phyloP scores from a whole-genome alignment of 2,797 vertebrate species.

The Anabas testudineus region DNA sequence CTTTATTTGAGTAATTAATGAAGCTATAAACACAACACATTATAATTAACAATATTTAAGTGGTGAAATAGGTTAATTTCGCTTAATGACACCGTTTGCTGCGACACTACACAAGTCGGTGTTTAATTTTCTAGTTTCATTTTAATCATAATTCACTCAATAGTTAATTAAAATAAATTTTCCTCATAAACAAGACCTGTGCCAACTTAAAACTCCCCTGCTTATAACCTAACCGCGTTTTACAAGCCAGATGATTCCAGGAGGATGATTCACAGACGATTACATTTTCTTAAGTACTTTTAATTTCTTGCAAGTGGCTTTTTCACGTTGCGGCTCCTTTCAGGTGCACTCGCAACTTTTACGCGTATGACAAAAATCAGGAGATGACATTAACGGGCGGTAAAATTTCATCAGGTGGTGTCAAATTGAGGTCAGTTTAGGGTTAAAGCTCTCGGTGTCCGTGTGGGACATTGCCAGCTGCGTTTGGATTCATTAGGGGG shows the following conservation, averaged over 20 bases:
- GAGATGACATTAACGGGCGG: conserved; percentile 95
- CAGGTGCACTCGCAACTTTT: conserved; percentile 47
- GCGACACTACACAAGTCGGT: conserved; percentile 45
- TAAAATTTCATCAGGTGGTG: conserved; percentile 98
- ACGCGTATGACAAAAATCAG: conserved; percentile 79
- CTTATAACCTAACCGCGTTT: conserved; percentile 57
- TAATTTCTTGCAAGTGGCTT: conserved; percentile 46
- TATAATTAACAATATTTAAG: conserved; percentile 48
- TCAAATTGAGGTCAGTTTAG: conserved; percentile 99
- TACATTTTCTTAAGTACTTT: conserved; percentile 46
- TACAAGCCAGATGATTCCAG: conserved; percentile 45
- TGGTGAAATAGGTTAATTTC: conserved; percentile 39
- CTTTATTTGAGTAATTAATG: conserved; percentile 68
- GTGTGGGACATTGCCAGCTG: conserved; percentile 97
- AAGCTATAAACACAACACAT: conserved; percentile 38
- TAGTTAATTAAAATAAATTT: conserved; percentile 73
- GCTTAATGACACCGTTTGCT: conserved; percentile 34
- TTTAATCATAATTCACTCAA: conserved; percentile 63
- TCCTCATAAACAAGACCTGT: conserved; percentile 66
- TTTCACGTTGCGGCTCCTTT: conserved; percentile 32
- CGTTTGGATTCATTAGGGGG: conserved; percentile 94
- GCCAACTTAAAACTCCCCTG: conserved; percentile 60
- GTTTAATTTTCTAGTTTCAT: conserved; percentile 66
- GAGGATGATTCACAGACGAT: conserved; percentile 47
- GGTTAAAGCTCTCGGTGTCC: conserved; percentile 98